These are phyloP conservation scores for Pseudorasbora parva DNA, from an alignment of 2,113 vertebrate species.

Conservation along the genomic window DNA sequence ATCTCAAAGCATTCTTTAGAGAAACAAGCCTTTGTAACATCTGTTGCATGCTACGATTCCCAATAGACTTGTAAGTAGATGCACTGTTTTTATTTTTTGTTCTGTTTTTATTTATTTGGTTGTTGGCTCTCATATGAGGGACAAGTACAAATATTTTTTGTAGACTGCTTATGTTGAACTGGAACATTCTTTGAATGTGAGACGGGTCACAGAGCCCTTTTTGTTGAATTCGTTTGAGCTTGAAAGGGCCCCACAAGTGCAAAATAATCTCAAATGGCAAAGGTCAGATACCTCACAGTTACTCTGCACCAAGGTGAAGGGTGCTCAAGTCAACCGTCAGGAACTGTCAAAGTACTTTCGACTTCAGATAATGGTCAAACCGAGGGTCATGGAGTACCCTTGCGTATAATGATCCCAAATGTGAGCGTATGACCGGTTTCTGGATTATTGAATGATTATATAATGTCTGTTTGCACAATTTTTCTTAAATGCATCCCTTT, in stretches of 20 bases:
- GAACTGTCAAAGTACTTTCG: conserved; percentile 28
- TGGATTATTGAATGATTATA: no score
- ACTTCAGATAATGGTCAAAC: conserved; percentile 48
- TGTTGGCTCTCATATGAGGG: neutral
- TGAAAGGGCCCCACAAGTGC: conserved; percentile 38
- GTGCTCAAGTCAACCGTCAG: neutral
- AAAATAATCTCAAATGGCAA: conserved; percentile 29
- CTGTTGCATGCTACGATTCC: neutral
- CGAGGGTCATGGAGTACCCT: neutral
- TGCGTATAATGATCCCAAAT: neutral
- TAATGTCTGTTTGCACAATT: no score
- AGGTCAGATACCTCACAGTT: conserved; percentile 28
- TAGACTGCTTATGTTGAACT: neutral
- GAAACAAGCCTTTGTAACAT: neutral
- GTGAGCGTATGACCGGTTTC: neutral
- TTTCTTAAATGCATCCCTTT: no score
- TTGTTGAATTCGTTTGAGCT: conserved; percentile 2
- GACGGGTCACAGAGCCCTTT: neutral
- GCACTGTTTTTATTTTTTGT: neutral
- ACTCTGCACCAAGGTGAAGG: conserved; percentile 7
- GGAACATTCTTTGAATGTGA: neutral
- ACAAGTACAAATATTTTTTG: neutral
- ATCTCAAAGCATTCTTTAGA: neutral
- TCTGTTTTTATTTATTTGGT: no score
- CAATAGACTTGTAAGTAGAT: neutral